Evolutionary conservation across 2,113 vertebrate genomes (phyloP), one percentile per base, ranked within the genome.

Genomic region (Loxodonta africana): DNA sequence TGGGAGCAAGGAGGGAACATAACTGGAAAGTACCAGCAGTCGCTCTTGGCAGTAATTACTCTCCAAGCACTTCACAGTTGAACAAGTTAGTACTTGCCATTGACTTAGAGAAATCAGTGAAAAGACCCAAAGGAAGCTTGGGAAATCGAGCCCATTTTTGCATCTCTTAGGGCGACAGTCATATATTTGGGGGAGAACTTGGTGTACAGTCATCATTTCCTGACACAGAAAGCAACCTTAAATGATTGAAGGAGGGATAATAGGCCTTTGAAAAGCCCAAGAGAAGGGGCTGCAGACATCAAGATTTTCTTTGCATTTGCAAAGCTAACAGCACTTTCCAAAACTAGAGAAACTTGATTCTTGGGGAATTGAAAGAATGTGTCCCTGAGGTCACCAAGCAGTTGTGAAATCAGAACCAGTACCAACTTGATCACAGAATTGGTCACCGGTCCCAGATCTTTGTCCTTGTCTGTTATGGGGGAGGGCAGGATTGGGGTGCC

Each of bases 351-450:
- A 88, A 94, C 51, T 87, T 57, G 76, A 96, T 96, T 88, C 77
- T 41, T 73, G 74, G 62, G 60, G 87, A 94, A 74, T 33, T 78
- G 62, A 94, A 97, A 95, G 88, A 97, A 93, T 85, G 53, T 91
- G 51, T 51, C 53, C 46, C 51, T 4, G 41, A 33, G 95, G 73
- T 88, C 65, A 63, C 9, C 26, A 21, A 48, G 23, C 1, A 33
- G 62, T 69, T 76, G 10, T 57, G 87, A 95, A 63, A 87, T 65
- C 63, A 86, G 84, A 97, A 51, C 30, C 20, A 41, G 44, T 48
- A n/a, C 63, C 46, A 73, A 9, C 48, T 74, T 37, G 25, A 30
- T 65, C 11, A 77, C 51, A 37, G 37, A 60, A 18, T 7, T 87
- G 11, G 51, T 90, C 57, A 81, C 53, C 92, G 37, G 6, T 87